Conservation (phyloP, 1,140 invertebrate species). For the Ceratosolen fusciceps region DNA sequence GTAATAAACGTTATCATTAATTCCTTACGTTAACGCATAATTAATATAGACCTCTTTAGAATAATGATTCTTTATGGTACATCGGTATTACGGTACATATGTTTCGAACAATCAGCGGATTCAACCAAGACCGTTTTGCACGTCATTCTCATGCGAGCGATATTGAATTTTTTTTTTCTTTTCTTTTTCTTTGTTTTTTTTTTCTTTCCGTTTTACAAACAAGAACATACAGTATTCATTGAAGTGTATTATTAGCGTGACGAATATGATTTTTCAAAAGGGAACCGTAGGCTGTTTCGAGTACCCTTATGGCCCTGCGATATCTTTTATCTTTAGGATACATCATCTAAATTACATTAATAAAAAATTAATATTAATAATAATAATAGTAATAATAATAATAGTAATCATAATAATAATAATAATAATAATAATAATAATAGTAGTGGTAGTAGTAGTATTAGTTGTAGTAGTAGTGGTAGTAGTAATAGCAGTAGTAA, state of each 20-base stretch:
- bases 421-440: neutral
- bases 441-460: neutral
- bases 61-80: constrained; percentile 59
- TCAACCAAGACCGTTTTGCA: constrained; percentile 36
- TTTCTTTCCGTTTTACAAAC: constrained; percentile 10
- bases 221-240: neutral
- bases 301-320: neutral
- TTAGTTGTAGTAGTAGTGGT: neutral
- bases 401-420: neutral
- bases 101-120: constrained; percentile 33
- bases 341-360: neutral
- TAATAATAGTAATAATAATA: neutral
- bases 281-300: neutral
- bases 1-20: constrained; percentile 66
- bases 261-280: constrained; percentile 1
- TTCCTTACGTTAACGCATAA: constrained; percentile 58
- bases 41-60: constrained; percentile 63
- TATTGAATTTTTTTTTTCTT: constrained; percentile 20
- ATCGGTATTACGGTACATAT: constrained; percentile 51
- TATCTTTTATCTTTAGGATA: neutral
- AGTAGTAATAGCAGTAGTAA: neutral
- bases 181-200: too few species aligned
- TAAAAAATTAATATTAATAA: neutral
- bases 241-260: neutral
- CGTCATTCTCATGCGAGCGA: constrained; percentile 19